Evolutionary conservation across 2,888 invertebrate species (phyloP).

Genomic region (Cantharis lateralis): DNA sequence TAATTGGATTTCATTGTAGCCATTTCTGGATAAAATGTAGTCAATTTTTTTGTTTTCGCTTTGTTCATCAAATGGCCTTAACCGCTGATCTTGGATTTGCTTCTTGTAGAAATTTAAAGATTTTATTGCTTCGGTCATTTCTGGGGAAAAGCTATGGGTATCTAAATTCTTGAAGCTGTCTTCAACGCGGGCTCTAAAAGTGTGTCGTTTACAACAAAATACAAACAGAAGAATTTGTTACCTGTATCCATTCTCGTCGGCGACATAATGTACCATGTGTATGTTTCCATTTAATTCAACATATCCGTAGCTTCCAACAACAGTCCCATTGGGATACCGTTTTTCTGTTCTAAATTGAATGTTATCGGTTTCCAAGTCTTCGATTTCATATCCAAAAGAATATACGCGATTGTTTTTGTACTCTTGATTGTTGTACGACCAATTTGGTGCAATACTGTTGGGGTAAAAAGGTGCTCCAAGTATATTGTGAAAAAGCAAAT

Average conservation of each 20-base stretch:
- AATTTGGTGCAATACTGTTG: slow-evolving; percentile 1
- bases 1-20: background rate
- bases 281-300: slow-evolving; percentile 66
- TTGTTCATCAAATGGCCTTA: slow-evolving; percentile 25
- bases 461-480: background rate
- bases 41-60: slow-evolving; percentile 16
- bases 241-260: slow-evolving; percentile 72
- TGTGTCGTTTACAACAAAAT: background rate
- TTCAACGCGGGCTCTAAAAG: slow-evolving; percentile 35
- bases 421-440: slow-evolving; percentile 11
- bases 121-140: slow-evolving; percentile 28
- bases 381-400: slow-evolving; percentile 73
- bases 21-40: background rate
- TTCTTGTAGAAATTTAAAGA: slow-evolving; percentile 20
- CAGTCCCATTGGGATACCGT: slow-evolving; percentile 71
- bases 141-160: slow-evolving; percentile 19
- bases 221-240: slow-evolving; percentile 42
- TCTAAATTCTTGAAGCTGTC: slow-evolving; percentile 21
- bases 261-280: slow-evolving; percentile 65
- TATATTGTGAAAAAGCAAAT: background rate
- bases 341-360: slow-evolving; percentile 74
- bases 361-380: slow-evolving; percentile 67
- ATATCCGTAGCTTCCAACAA: slow-evolving; percentile 74
- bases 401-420: slow-evolving; percentile 66
- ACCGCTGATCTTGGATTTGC: slow-evolving; percentile 28